These are phyloP conservation scores for Plagiodera versicolora DNA, from an alignment of 2,888 invertebrate genomes.

Conservation along the genomic window DNA sequence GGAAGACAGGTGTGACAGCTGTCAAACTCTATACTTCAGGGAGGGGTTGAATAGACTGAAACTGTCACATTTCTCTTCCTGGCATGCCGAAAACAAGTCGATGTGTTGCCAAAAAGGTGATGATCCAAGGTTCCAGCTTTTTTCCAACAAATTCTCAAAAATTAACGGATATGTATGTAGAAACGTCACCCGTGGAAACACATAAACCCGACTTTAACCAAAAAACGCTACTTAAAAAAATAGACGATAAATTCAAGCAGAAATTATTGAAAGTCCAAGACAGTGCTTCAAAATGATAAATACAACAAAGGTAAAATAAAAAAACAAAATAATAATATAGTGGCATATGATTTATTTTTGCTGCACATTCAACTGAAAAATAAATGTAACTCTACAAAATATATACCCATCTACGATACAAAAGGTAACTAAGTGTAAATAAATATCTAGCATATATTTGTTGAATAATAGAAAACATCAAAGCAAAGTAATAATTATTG, in stretches of 20 bases:
- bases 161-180: too few relatives aligned
- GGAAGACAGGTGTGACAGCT: too few relatives aligned
- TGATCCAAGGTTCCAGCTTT: too few relatives aligned
- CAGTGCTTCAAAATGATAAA: not conserved
- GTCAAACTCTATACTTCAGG: too few relatives aligned
- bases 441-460: slow-evolving; percentile 41
- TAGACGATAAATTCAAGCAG: too few relatives aligned
- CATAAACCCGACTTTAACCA: not conserved
- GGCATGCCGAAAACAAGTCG: not conserved
- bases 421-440: slow-evolving; percentile 47
- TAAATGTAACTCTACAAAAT: slow-evolving; percentile 35
- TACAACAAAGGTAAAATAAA: slow-evolving; percentile 16
- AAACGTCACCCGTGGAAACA: not conserved
- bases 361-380: slow-evolving; percentile 27
- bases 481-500: slow-evolving; percentile 31
- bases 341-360: slow-evolving; percentile 7
- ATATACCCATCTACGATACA: slow-evolving; percentile 34
- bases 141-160: too few relatives aligned
- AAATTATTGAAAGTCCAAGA: not conserved
- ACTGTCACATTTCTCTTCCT: too few relatives aligned
- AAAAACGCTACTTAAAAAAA: too few relatives aligned
- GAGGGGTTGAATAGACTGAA: too few relatives aligned
- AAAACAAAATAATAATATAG: slow-evolving; percentile 15
- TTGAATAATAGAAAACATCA: slow-evolving; percentile 37
- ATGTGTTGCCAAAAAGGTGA: not conserved